phyloP scores from a whole-genome alignment of 2,888 invertebrate genomes.

The Myopa testacea region DNA sequence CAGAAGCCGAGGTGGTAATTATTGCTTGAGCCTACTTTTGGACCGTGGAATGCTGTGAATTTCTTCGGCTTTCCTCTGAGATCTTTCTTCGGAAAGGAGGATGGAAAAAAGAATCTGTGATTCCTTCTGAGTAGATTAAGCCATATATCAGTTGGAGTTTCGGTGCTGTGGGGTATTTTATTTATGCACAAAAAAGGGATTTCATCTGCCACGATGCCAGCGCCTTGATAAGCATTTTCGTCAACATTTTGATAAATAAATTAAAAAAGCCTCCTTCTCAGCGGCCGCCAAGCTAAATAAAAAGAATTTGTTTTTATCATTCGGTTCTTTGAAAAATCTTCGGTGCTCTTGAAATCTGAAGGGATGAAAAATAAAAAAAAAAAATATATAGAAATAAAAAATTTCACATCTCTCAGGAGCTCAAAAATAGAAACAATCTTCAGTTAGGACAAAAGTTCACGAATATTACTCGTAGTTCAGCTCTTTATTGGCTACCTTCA shows the following conservation, averaged over 20 bases:
- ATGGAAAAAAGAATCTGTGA: background rate
- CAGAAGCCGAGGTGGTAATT: constrained; percentile 27
- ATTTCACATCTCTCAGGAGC: background rate
- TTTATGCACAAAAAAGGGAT: background rate
- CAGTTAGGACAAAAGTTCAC: too few relatives aligned
- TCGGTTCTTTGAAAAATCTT: too few relatives aligned
- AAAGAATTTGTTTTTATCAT: too few relatives aligned
- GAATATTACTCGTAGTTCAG: too few relatives aligned
- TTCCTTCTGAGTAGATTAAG: constrained; percentile 1
- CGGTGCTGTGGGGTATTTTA: constrained; percentile 4
- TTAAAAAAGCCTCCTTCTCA: background rate
- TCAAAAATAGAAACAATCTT: too few relatives aligned
- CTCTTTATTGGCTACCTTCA: too few relatives aligned
- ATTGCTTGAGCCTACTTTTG: constrained; percentile 20
- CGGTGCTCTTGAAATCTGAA: too few relatives aligned
- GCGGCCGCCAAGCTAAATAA: background rate
- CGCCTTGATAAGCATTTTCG: constrained; percentile 12
- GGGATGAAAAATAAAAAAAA: background rate
- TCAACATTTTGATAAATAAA: constrained; percentile 24
- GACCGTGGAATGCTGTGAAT: background rate
- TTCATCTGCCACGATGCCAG: constrained; percentile 1
- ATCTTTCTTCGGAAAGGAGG: background rate
- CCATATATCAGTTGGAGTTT: constrained; percentile 15
- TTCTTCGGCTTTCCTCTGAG: background rate
- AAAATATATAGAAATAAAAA: background rate